phyloP scores from a whole-genome alignment of 2,888 invertebrate genomes.

The Epistrophe eligans region DNA sequence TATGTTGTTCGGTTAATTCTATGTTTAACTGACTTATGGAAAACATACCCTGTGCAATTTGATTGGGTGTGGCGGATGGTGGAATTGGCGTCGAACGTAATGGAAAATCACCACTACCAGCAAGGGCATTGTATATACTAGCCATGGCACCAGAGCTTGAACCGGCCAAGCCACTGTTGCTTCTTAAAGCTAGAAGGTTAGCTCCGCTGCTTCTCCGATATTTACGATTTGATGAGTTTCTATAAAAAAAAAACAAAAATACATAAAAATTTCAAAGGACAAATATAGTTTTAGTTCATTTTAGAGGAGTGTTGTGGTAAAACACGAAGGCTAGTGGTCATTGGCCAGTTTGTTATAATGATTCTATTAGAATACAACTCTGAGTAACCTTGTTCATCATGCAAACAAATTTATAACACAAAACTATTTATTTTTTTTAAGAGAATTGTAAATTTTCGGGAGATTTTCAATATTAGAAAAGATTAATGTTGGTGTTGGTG shows the following conservation, averaged over 20 bases:
- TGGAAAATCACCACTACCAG: constrained; percentile 44
- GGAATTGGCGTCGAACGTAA: constrained; percentile 56
- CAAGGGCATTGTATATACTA: constrained; percentile 66
- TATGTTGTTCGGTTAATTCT: constrained; percentile 89
- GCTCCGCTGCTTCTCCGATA: constrained; percentile 79
- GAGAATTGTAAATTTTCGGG: too few relatives aligned
- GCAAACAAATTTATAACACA: too few relatives aligned
- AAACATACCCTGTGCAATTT: constrained; percentile 81
- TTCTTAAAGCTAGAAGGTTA: constrained; percentile 58
- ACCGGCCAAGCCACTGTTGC: constrained; percentile 81
- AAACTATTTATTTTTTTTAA: too few relatives aligned
- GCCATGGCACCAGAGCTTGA: constrained; percentile 80
- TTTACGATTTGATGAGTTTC: constrained; percentile 82
- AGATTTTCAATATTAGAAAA: too few relatives aligned
- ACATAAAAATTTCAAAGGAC: neutral
- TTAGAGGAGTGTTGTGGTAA: too few relatives aligned
- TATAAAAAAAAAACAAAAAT: constrained; percentile 73
- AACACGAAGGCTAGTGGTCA: too few relatives aligned
- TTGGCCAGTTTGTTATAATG: neutral
- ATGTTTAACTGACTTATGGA: constrained; percentile 90
- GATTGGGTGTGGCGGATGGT: constrained; percentile 77
- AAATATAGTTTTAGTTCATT: constrained; percentile 28
- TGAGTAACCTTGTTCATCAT: too few relatives aligned
- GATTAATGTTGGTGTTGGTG: too few relatives aligned
- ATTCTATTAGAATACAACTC: neutral